Evolutionary conservation across 2,888 invertebrate genomes (phyloP).

Genomic region (Gastracanthus pulcherrimus): DNA sequence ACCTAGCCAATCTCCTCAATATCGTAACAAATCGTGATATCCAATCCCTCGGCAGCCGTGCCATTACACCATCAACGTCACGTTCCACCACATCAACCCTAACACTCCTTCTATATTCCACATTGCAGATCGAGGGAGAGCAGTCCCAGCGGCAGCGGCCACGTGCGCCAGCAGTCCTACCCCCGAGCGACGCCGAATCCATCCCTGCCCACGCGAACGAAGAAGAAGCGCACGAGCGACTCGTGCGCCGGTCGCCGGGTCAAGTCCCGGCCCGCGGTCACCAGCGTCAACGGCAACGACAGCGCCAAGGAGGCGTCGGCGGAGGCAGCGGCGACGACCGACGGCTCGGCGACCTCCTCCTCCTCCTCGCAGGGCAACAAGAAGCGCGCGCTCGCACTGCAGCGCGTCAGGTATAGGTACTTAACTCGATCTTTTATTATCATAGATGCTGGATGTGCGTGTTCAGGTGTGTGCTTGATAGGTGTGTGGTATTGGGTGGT

Average conservation of each 20-base stretch:
- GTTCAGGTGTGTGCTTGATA: too few species aligned
- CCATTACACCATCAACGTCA: too few species aligned
- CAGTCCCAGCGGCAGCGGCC: slow-evolving; percentile 41
- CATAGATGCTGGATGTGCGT: too few species aligned
- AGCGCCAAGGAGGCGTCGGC: slow-evolving; percentile 18
- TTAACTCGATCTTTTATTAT: not conserved
- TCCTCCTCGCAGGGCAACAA: slow-evolving; percentile 72
- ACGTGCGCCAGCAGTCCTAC: not conserved
- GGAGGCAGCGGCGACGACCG: not conserved
- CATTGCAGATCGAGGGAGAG: slow-evolving; percentile 48
- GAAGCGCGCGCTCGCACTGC: slow-evolving; percentile 76
- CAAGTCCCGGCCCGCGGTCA: not conserved
- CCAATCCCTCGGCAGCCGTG: too few species aligned
- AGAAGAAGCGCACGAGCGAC: slow-evolving; percentile 31
- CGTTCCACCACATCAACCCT: too few species aligned
- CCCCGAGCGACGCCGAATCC: not conserved
- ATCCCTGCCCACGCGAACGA: slow-evolving; percentile 10
- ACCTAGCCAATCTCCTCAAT: too few species aligned
- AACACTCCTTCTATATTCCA: not conserved
- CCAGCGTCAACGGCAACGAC: not conserved
- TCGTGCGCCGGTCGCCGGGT: too few species aligned
- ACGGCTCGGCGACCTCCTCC: not conserved
- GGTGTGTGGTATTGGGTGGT: too few species aligned
- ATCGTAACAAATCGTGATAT: too few species aligned
- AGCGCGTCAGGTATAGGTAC: slow-evolving; percentile 78